Percentiles rank a stretch among this genome's conserved stretches.
phyloP scores from a whole-genome alignment of 2,797 vertebrate genomes.

The Syngnathus acus region DNA sequence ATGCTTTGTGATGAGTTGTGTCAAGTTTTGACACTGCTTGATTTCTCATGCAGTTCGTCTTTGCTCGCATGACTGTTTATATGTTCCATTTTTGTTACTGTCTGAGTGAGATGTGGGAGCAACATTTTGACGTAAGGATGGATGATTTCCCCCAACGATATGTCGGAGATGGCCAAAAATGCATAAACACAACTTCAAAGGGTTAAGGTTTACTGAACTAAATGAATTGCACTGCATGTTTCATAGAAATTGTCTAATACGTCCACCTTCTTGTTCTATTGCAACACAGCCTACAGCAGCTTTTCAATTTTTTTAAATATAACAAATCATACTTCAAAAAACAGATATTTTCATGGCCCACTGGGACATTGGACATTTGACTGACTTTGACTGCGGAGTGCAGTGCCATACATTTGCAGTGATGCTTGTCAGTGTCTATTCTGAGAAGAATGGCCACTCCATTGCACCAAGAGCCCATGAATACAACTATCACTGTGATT shows the following conservation, averaged over 20 bases:
- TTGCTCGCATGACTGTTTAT: neutral
- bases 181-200: neutral
- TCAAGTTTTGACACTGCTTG: neutral
- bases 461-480: constrained; percentile 44
- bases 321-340: constrained; percentile 24
- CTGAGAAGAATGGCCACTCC: constrained; percentile 55
- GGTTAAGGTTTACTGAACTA: neutral
- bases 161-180: neutral
- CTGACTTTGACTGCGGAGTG: constrained; percentile 11
- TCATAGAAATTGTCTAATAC: neutral
- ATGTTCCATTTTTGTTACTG: neutral
- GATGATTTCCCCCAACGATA: neutral
- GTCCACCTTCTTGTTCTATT: neutral
- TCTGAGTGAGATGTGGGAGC: neutral
- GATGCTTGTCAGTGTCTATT: constrained; percentile 24
- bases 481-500: constrained; percentile 62
- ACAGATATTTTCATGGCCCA: constrained; percentile 3
- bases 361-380: constrained; percentile 13
- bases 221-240: neutral
- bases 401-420: constrained; percentile 5
- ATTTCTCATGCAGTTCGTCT: neutral
- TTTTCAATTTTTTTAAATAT: neutral
- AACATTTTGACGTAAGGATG: neutral
- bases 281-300: neutral
- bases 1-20: no score